These are phyloP conservation scores for Catocala nupta DNA, from an alignment of 2,888 invertebrate genomes.

Conservation along the genomic window DNA sequence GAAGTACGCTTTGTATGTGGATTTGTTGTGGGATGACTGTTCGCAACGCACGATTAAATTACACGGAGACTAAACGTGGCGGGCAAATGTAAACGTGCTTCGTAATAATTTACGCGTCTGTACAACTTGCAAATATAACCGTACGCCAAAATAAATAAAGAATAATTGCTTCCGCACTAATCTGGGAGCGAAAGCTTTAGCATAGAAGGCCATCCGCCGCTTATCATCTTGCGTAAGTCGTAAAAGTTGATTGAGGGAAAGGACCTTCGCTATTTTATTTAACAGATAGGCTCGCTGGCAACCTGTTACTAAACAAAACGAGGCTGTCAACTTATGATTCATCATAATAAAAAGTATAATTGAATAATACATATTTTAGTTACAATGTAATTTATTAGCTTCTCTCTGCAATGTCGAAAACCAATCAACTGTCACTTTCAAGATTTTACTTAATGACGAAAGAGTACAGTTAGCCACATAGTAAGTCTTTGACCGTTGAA, in stretches of 20 bases:
- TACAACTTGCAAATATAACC: background rate
- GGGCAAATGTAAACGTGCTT: slow-evolving; percentile 21
- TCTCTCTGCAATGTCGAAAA: no score
- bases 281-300: background rate
- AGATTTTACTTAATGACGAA: no score
- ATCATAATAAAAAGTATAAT: background rate
- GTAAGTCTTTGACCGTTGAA: no score
- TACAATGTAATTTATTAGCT: no score
- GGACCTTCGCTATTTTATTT: background rate
- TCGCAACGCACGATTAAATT: slow-evolving; percentile 39
- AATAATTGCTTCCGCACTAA: slow-evolving; percentile 7
- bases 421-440: no score
- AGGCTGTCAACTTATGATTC: slow-evolving; percentile 7
- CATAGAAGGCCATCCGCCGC: background rate
- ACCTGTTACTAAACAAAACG: background rate
- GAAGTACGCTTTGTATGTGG: slow-evolving; percentile 39
- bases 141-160: slow-evolving; percentile 6
- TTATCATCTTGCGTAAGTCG: slow-evolving; percentile 10
- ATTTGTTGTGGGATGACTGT: slow-evolving; percentile 39
- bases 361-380: background rate
- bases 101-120: background rate
- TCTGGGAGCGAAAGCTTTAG: background rate
- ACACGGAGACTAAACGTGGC: slow-evolving; percentile 29
- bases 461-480: no score
- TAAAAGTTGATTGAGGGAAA: slow-evolving; percentile 15